A percentile compares a stretch with the other conserved stretches of the same genome.
Conservation (phyloP, 2,113 vertebrate genomes). For the Ochotona curzoniae region DNA sequence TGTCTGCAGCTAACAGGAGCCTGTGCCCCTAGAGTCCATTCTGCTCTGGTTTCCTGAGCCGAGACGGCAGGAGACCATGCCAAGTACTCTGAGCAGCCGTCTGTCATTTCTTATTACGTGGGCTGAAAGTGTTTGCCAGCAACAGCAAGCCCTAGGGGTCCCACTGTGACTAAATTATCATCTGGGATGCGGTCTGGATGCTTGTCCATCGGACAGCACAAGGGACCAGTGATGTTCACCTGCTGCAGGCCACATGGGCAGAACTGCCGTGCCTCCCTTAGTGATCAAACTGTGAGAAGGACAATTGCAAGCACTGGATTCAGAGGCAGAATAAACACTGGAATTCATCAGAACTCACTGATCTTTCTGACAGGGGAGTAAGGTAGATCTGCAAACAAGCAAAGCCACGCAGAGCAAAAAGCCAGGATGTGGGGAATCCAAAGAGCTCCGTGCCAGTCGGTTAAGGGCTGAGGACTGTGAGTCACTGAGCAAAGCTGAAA, state of each 20-base stretch:
- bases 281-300: conserved; percentile 27
- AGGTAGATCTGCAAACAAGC: background rate
- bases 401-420: background rate
- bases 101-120: conserved; percentile 68
- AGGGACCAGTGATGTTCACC: background rate
- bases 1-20: conserved; percentile 50
- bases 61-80: conserved; percentile 67
- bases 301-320: background rate
- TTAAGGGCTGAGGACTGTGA: background rate
- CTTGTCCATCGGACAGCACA: conserved; percentile 46
- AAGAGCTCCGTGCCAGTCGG: background rate
- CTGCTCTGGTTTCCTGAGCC: conserved; percentile 53
- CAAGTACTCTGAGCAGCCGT: conserved; percentile 1
- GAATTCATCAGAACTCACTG: background rate
- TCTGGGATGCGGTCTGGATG: conserved; percentile 27
- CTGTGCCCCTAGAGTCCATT: background rate
- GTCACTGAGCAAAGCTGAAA: background rate
- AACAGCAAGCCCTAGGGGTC: conserved; percentile 23
- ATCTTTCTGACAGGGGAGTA: background rate
- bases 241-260: conserved; percentile 9
- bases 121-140: conserved; percentile 65
- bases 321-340: background rate
- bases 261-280: conserved; percentile 15
- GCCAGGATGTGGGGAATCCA: background rate
- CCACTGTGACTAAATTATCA: conserved; percentile 53